phyloP scores from a whole-genome alignment of 2,113 vertebrate species.

The Pan paniscus region DNA sequence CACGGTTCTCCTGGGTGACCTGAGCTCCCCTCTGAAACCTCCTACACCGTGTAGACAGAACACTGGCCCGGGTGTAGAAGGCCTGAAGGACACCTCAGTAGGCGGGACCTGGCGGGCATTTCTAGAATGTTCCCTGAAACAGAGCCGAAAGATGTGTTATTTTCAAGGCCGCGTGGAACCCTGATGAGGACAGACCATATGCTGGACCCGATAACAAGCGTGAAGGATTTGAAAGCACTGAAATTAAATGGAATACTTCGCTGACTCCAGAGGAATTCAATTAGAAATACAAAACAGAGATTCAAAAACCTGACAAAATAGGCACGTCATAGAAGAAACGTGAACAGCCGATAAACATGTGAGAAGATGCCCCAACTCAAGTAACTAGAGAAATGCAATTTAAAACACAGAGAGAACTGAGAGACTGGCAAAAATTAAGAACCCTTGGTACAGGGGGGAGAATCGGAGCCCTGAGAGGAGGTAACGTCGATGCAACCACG shows the following conservation, averaged over 20 bases:
- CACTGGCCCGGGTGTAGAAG: too few species aligned
- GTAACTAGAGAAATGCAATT: too few species aligned
- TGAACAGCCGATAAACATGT: rapidly evolving
- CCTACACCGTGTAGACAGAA: neutral
- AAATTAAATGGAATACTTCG: neutral
- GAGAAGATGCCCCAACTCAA: rapidly evolving
- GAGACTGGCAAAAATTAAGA: too few species aligned
- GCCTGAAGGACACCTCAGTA: too few species aligned
- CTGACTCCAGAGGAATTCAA: neutral
- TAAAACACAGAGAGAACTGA: too few species aligned
- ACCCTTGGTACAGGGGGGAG: neutral
- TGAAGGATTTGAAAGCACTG: neutral
- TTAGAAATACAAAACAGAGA: neutral
- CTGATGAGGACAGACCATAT: neutral
- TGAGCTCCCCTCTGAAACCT: too few species aligned
- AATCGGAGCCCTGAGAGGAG: neutral
- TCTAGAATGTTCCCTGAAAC: neutral
- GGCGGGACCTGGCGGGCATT: neutral
- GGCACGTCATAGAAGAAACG: neutral
- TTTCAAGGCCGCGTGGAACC: neutral
- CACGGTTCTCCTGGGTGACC: neutral
- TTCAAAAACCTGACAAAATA: neutral
- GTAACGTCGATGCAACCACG: rapidly evolving
- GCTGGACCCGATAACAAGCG: neutral
- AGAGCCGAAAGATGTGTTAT: neutral